Evolutionary conservation across 2,113 vertebrate genomes (phyloP).

Genomic region (Thamnaconus septentrionalis): DNA sequence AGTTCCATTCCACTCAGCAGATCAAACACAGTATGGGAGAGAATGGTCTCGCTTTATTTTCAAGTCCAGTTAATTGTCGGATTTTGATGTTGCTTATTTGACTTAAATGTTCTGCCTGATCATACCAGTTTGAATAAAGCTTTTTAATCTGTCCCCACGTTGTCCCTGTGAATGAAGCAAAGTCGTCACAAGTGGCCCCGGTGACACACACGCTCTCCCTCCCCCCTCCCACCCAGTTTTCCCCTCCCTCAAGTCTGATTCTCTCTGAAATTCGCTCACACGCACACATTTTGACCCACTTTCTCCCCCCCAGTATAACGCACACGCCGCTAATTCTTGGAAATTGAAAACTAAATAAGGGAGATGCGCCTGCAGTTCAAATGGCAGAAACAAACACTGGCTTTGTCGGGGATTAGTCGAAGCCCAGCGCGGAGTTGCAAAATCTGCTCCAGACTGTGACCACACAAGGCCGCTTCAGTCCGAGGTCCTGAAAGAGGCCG

Average conservation of each 20-base stretch:
- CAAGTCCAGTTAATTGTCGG: slow-evolving; percentile 51
- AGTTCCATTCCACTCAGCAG: slow-evolving; percentile 40
- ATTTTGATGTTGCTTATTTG: slow-evolving; percentile 69
- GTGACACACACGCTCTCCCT: slow-evolving; percentile 16
- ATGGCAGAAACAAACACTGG: slow-evolving; percentile 48
- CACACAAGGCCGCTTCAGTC: slow-evolving; percentile 31
- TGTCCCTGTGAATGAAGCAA: slow-evolving; percentile 36
- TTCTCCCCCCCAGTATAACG: slow-evolving; percentile 42
- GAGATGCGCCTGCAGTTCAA: slow-evolving; percentile 47
- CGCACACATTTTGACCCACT: slow-evolving; percentile 61
- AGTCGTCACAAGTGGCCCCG: slow-evolving; percentile 37
- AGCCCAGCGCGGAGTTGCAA: slow-evolving; percentile 39
- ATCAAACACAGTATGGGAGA: slow-evolving; percentile 61
- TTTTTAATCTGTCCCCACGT: slow-evolving; percentile 62
- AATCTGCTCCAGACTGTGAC: slow-evolving; percentile 35
- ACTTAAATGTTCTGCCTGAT: slow-evolving; percentile 72
- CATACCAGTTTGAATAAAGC: slow-evolving; percentile 76
- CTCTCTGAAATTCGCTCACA: slow-evolving; percentile 31
- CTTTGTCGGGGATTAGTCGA: slow-evolving; percentile 56
- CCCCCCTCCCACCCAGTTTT: slow-evolving; percentile 3
- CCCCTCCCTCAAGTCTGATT: not conserved
- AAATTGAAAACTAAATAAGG: slow-evolving; percentile 63
- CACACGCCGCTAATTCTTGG: slow-evolving; percentile 59
- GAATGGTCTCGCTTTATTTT: slow-evolving; percentile 65
- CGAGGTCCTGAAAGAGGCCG: slow-evolving; percentile 20